Percentiles rank a stretch among this genome's conserved stretches.
Conservation (phyloP, 2,888 invertebrate genomes). For the Prosapia bicincta region DNA sequence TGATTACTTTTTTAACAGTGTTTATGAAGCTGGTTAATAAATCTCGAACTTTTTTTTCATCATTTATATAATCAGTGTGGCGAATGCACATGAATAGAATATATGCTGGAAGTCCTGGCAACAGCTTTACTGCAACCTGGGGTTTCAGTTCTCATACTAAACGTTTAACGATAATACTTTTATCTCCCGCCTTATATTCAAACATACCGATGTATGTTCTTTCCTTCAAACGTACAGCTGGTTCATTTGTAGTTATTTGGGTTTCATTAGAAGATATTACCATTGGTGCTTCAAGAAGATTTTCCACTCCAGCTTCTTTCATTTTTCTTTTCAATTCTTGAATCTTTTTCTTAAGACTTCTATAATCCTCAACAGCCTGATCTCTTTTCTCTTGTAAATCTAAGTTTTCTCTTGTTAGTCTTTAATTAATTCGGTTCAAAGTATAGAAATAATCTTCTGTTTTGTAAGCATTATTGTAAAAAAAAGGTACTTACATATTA, state of each 20-base stretch:
- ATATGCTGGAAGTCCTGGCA: slow-evolving; percentile 93
- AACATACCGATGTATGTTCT: slow-evolving; percentile 88
- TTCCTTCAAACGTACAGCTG: slow-evolving; percentile 68
- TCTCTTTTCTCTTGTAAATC: slow-evolving; percentile 72
- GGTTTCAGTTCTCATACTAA: slow-evolving; percentile 76
- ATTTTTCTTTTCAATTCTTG: slow-evolving; percentile 67
- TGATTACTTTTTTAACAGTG: slow-evolving; percentile 63
- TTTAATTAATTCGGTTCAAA: no score
- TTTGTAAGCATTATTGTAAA: no score
- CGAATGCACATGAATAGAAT: slow-evolving; percentile 96
- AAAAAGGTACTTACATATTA: no score
- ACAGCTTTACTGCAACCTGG: slow-evolving; percentile 65
- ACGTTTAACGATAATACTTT: slow-evolving; percentile 72
- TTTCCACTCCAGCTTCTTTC: slow-evolving; percentile 58
- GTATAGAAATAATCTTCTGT: no score
- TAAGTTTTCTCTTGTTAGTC: no score
- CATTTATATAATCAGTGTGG: slow-evolving; percentile 91
- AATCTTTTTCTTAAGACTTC: slow-evolving; percentile 71
- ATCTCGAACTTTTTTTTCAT: slow-evolving; percentile 80
- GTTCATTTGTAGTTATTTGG: slow-evolving; percentile 17
- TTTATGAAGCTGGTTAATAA: slow-evolving; percentile 69
- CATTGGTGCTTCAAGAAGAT: background rate
- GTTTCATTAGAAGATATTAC: background rate
- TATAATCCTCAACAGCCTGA: slow-evolving; percentile 63
- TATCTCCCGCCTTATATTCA: slow-evolving; percentile 81